phyloP scores from a whole-genome alignment of 2,797 vertebrate species.

The Pangasius macronema region DNA sequence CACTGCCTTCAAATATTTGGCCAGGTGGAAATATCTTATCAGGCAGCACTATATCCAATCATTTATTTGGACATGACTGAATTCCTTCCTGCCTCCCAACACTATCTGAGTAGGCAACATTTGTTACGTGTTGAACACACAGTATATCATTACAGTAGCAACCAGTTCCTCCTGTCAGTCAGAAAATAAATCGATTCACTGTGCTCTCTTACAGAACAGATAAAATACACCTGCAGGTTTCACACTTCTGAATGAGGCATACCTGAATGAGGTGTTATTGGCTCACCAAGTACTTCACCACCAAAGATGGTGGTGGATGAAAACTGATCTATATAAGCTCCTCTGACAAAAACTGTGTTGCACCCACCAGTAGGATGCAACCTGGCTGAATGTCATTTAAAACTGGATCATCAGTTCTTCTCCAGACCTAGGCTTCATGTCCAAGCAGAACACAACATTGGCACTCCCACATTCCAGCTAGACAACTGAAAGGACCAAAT shows the following conservation, averaged over 20 bases:
- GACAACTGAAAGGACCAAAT: not conserved
- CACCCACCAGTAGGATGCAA: not conserved
- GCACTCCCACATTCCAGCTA: not conserved
- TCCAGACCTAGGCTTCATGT: not conserved
- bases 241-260: slow-evolving; percentile 1
- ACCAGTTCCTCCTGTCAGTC: slow-evolving; percentile 17
- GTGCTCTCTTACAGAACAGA: slow-evolving; percentile 13
- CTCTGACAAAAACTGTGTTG: not conserved
- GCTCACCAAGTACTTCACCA: not conserved
- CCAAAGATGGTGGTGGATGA: not conserved
- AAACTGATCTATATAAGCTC: not conserved
- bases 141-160: slow-evolving; percentile 23
- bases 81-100: slow-evolving; percentile 14
- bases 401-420: not conserved
- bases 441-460: not conserved
- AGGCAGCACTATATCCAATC: slow-evolving; percentile 4
- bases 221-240: slow-evolving; percentile 6
- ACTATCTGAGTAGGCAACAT: slow-evolving; percentile 13
- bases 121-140: slow-evolving; percentile 18
- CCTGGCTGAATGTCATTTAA: not conserved
- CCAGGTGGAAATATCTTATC: slow-evolving; percentile 12
- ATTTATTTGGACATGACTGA: slow-evolving; percentile 24
- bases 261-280: not conserved
- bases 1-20: not conserved
- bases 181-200: slow-evolving; percentile 23